Base-by-base conservation (phyloP, 2,797 vertebrate genomes). In the Danio kyathit region DNA sequence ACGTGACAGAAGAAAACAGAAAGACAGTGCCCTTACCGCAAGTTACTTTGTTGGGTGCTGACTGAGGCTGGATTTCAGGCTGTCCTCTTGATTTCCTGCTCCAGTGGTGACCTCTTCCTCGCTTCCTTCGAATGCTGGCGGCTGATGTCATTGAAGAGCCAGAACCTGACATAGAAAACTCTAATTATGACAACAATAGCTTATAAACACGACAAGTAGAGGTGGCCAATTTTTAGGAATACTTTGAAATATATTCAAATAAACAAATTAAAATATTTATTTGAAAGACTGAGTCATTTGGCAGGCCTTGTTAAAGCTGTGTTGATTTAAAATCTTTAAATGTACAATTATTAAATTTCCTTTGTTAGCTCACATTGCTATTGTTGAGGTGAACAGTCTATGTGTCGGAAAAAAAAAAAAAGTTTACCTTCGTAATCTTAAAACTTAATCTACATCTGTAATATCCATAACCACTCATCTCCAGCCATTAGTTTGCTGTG, bases 21-120 rank as follows among this genome's bases (percentile, higher is more conserved):
- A 65, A n/a, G 43, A 59, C 61, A 19, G 63, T 59, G 46, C 38
- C 91, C 96, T 94, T 96, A 98, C 96, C 94, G 80, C 96, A 97
- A 41, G 95, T 96, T 75, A 94, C 91, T 92, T 95, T 96, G 66
- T 89, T 91, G 69, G 88, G 86, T 16, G 61, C 40, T 13, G 67
- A 81, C 48, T 8, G 84, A 74, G 87, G 86, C 29, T 76, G 80
- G 0, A 70, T 64, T 76, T 79, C 76, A 51, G 76, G 41, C 8
- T 44, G 59, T 14, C 44, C 92, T 86, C 85, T 93, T 76, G 92
- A 76, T 80, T 71, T 91, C 63, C 89, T 89, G 63, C 84, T 88
- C 90, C 91, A 90, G 49, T 91, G 89, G 44, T 91, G 81, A 67
- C 93, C 93, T 79, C 91, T 93, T 83, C 86, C 91, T 82, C 87